Conservation (phyloP, 2,888 invertebrate genomes). For the Odontothrips loti region DNA sequence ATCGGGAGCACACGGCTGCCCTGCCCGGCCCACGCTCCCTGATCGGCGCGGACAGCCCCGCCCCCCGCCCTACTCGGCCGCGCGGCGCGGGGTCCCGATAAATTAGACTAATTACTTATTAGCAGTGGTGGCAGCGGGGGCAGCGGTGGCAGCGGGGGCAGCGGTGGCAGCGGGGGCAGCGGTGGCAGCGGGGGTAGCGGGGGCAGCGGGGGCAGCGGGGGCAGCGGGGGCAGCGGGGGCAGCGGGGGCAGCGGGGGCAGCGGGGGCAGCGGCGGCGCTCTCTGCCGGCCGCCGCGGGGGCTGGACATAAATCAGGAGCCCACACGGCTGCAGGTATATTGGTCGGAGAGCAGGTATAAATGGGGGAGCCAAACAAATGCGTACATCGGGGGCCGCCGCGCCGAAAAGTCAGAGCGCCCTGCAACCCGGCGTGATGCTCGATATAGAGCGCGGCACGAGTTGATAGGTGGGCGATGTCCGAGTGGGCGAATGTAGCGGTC, state of each 20-base stretch:
- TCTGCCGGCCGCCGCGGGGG: neutral
- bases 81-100: neutral
- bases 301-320: neutral
- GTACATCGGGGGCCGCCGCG: no score
- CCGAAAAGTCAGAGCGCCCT: no score
- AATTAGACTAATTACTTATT: constrained; percentile 27
- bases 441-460: no score
- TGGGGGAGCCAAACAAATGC: no score
- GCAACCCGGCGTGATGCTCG: no score
- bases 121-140: neutral
- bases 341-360: no score
- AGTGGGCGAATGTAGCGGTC: no score
- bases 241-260: neutral
- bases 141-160: neutral
- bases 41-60: neutral
- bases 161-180: neutral
- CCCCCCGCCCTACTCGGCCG: neutral
- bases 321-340: no score
- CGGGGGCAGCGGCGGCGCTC: no score
- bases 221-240: neutral
- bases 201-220: neutral
- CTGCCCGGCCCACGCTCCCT: neutral
- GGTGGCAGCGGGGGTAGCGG: neutral
- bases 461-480: no score
- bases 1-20: neutral